A percentile compares a stretch with the other conserved stretches of the same genome.
Evolutionary conservation across 2,888 invertebrate genomes (phyloP).

Genomic region (Caenorhabditis doughertyi): DNA sequence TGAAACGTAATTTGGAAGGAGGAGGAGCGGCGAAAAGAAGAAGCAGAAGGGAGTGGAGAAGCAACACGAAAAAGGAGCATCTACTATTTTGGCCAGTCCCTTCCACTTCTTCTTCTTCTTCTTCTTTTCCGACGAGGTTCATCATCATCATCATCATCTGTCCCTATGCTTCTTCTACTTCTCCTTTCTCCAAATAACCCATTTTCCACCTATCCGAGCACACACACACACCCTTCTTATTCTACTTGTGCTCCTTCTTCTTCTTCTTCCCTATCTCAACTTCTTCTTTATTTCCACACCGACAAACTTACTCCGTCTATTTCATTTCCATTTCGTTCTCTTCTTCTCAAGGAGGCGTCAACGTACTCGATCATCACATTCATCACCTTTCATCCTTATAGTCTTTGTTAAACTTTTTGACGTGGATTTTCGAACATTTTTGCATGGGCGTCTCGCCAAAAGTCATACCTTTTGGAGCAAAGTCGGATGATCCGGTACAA

Average conservation of each 20-base stretch:
- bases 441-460: not conserved
- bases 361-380: constrained; percentile 49
- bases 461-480: not conserved
- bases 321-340: constrained; percentile 42
- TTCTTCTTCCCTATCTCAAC: constrained; percentile 20
- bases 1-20: constrained; percentile 61
- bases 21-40: constrained; percentile 8
- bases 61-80: constrained; percentile 28
- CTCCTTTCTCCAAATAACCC: constrained; percentile 55
- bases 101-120: constrained; percentile 27
- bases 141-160: constrained; percentile 57
- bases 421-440: not conserved
- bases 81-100: constrained; percentile 46
- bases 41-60: constrained; percentile 27
- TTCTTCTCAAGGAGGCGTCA: constrained; percentile 27
- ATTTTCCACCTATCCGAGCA: constrained; percentile 59
- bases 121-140: constrained; percentile 48
- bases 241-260: constrained; percentile 17
- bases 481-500: not conserved
- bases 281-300: constrained; percentile 16
- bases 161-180: constrained; percentile 45
- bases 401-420: not conserved
- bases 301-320: constrained; percentile 47
- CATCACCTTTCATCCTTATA: constrained; percentile 13
- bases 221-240: constrained; percentile 17